Base-by-base conservation (phyloP, 2,888 invertebrate genomes). In the Callyntrura guangdongensis region DNA sequence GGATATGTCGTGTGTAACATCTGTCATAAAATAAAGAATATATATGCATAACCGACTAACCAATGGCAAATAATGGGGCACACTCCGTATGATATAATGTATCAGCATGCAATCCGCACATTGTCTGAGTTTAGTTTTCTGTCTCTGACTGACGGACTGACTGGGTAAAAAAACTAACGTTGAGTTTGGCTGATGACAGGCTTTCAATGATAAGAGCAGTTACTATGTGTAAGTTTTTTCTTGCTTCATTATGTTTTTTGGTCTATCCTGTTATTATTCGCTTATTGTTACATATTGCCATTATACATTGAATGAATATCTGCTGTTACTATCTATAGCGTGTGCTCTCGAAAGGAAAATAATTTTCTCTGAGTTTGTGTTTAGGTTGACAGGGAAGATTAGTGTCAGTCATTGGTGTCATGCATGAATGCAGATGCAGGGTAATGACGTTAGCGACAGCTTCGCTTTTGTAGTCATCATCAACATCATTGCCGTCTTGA, bases 101-200 rank as follows among this genome's bases (percentile, higher is more conserved):
- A 53, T 79, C 91, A 90, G 89, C 92, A 93, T 93, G 92, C 93
- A 92, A 93, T 92, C 92, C 69, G 20, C 92, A 91, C 92, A 92
- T 93, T 92, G 91, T 92, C 92, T 92, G 82, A 61, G 82, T 53
- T 59, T 64, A 72, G 77, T 79, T 86, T 81, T 86, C n/a, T n/a
- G n/a, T 89, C 87, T 61, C 36, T 81, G 81, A 59, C 27, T 92
- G 90, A 88, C 89, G 83, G 56, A 67, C 77, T 59, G 72, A 84
- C 36, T 72, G 59, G 59, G 81, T 17, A 89, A 85, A 86, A 87
- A 82, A 61, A 45, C 47, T 22, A 64, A 69, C 53, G 83, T 83
- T 69, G 69, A 64, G 64, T 67, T 69, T 67, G 69, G 84, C 49
- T 72, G 72, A 85, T 72, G 72, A 85, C 85, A 74, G 74, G 74